Conservation (phyloP, 1,140 invertebrate genomes). For the Leptestheria dahalacensis region DNA sequence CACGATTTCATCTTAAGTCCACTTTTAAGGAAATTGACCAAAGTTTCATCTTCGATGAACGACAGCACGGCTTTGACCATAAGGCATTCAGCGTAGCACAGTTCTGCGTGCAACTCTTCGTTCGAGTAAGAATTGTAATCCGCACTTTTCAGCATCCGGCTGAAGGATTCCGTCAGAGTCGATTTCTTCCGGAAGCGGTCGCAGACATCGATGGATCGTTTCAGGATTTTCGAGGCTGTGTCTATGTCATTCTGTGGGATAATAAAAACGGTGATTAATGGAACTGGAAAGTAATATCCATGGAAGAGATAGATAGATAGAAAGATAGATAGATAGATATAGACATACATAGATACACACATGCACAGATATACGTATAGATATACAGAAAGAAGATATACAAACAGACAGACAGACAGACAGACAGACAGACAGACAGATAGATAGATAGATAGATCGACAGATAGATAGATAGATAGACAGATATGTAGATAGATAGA, state of each 20-base stretch:
- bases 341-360: no score
- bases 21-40: conserved; percentile 83
- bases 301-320: no score
- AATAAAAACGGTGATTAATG: no score
- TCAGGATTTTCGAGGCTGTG: conserved; percentile 52
- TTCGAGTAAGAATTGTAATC: conserved; percentile 61
- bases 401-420: no score
- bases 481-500: no score
- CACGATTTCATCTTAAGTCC: conserved; percentile 83
- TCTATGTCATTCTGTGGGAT: conserved; percentile 47
- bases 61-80: conserved; percentile 74
- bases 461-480: no score
- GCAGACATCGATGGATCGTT: conserved; percentile 57
- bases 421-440: no score
- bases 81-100: conserved; percentile 83
- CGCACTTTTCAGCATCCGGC: conserved; percentile 59
- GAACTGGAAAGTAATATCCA: no score
- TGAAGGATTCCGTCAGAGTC: conserved; percentile 58
- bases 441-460: no score
- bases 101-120: conserved; percentile 75
- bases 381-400: no score
- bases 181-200: conserved; percentile 50
- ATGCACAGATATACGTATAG: no score
- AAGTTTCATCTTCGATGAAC: conserved; percentile 86
- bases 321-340: no score